Conservation (phyloP, 1,140 invertebrate species). For the Cotesia glomerata region DNA sequence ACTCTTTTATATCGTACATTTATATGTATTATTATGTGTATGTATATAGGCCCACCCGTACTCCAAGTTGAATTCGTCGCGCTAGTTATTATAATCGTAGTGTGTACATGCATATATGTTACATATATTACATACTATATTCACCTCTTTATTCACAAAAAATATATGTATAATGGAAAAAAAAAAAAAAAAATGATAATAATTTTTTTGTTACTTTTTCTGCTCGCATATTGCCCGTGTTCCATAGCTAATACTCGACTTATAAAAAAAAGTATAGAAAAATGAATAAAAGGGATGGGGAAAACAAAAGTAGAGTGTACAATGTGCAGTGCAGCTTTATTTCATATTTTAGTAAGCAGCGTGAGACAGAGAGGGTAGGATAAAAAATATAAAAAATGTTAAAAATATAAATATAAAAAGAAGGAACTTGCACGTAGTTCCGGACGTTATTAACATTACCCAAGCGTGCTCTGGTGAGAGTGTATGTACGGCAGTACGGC, state of each 20-base stretch:
- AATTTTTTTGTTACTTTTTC: neutral
- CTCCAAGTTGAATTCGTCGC: slow-evolving; percentile 33
- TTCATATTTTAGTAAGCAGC: slow-evolving; percentile 2
- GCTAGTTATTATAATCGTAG: slow-evolving; percentile 25
- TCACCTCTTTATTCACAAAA: too few species aligned
- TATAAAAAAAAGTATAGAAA: neutral
- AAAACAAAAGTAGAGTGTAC: too few species aligned
- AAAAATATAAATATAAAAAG: neutral
- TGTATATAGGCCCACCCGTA: slow-evolving; percentile 30
- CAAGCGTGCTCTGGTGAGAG: neutral
- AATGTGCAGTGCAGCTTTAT: neutral
- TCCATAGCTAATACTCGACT: neutral
- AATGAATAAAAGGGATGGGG: neutral
- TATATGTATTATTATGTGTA: too few species aligned
- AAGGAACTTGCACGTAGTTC: neutral
- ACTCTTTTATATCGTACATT: too few species aligned
- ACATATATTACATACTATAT: neutral
- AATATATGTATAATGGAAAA: too few species aligned
- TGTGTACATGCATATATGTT: slow-evolving; percentile 6
- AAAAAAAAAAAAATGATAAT: too few species aligned
- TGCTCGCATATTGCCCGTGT: neutral
- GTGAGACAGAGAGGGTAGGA: neutral
- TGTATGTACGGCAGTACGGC: neutral
- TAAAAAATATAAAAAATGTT: neutral
- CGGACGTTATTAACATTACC: slow-evolving; percentile 18